phyloP scores from a whole-genome alignment of 53 echinoderm and acorn worm genomes.

The Hippasteria phrygiana region DNA sequence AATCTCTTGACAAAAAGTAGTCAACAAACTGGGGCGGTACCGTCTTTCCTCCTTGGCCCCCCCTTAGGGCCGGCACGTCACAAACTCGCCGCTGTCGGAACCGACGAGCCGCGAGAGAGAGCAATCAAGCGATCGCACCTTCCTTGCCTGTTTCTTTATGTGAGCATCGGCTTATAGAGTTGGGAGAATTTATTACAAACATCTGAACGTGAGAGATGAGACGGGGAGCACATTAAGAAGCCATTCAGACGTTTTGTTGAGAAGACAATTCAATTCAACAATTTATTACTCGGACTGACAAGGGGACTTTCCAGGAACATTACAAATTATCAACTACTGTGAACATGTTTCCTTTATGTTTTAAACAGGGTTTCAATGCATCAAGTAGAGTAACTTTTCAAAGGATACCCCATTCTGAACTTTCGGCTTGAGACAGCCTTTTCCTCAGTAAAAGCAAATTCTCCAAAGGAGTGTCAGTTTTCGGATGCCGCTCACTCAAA shows the following conservation, averaged over 20 bases:
- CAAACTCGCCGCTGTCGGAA: constrained; percentile 42
- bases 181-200: constrained; percentile 70
- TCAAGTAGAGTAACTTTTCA: not conserved
- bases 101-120: not conserved
- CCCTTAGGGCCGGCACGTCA: constrained; percentile 36
- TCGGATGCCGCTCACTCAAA: not conserved
- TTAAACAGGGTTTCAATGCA: constrained; percentile 4
- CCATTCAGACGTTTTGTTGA: constrained; percentile 24
- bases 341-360: not conserved
- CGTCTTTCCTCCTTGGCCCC: constrained; percentile 44
- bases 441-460: too few relatives aligned
- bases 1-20: constrained; percentile 14
- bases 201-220: constrained; percentile 74
- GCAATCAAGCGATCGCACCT: not conserved
- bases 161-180: constrained; percentile 55
- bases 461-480: not conserved
- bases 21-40: constrained; percentile 55
- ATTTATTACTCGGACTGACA: not conserved
- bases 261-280: not conserved
- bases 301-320: not conserved
- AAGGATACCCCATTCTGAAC: too few relatives aligned
- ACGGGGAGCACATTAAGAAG: constrained; percentile 63
- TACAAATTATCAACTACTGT: not conserved
- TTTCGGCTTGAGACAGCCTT: too few relatives aligned
- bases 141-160: constrained; percentile 61